These are phyloP conservation scores for Harpegnathos saltator DNA, from an alignment of 1,140 invertebrate species.

Conservation along the genomic window DNA sequence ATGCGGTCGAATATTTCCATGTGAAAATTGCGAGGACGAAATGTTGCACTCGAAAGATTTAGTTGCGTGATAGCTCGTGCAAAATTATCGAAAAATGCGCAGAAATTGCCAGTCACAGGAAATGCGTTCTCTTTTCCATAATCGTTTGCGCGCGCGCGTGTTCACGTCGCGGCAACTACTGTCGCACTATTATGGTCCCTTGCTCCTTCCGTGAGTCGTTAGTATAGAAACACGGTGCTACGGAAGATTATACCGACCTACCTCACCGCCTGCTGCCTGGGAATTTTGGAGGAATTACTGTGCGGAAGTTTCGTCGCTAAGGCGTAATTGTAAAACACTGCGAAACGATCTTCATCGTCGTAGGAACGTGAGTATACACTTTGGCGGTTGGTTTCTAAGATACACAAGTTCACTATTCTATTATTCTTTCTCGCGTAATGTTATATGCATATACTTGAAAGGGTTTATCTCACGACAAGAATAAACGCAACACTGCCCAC, in stretches of 20 bases:
- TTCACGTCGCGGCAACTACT: conserved; percentile 13
- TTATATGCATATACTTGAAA: too few species aligned
- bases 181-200: conserved; percentile 71
- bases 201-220: conserved; percentile 71
- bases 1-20: conserved; percentile 26
- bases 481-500: background rate
- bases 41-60: conserved; percentile 30
- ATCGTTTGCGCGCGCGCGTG: background rate
- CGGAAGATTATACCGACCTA: conserved; percentile 65
- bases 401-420: too few species aligned
- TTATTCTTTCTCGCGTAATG: too few species aligned
- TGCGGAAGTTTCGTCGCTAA: conserved; percentile 50
- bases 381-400: too few species aligned
- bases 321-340: background rate
- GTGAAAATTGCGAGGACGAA: conserved; percentile 32
- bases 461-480: too few species aligned
- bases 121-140: background rate
- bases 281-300: conserved; percentile 66
- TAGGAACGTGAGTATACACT: background rate
- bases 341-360: background rate
- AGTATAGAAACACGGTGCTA: conserved; percentile 75
- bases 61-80: conserved; percentile 8
- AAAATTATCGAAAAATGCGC: conserved; percentile 51
- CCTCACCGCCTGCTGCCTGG: conserved; percentile 50
- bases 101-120: conserved; percentile 12